Evolutionary conservation across 2,888 invertebrate genomes (phyloP).

Genomic region (Prosopocoilus inquinatus): DNA sequence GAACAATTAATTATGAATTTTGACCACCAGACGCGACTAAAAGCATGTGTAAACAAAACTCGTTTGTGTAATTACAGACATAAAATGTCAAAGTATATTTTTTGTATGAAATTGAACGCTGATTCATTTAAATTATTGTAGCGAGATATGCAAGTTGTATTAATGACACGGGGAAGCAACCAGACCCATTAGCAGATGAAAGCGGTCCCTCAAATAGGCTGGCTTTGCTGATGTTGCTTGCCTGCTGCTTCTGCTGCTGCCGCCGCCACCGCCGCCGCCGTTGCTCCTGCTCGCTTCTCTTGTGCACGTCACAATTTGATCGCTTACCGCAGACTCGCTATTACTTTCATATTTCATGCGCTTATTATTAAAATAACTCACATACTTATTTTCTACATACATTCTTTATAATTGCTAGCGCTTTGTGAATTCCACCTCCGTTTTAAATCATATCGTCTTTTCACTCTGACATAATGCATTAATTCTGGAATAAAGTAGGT

Average conservation of each 20-base stretch:
- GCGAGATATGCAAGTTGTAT: conserved; percentile 32
- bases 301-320: conserved; percentile 28
- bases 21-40: conserved; percentile 21
- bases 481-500: conserved; percentile 14
- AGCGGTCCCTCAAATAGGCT: conserved; percentile 28
- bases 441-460: conserved; percentile 18
- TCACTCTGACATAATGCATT: conserved; percentile 19
- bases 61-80: conserved; percentile 23
- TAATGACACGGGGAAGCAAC: conserved; percentile 32
- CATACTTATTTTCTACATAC: conserved; percentile 20
- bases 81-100: conserved; percentile 19
- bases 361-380: conserved; percentile 25
- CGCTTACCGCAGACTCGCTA: conserved; percentile 25
- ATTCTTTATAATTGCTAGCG: conserved; percentile 21
- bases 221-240: conserved; percentile 8
- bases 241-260: conserved; percentile 2
- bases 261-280: background rate
- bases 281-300: conserved; percentile 4
- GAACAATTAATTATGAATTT: conserved; percentile 19
- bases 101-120: conserved; percentile 7
- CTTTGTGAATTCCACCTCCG: conserved; percentile 14
- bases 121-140: conserved; percentile 34
- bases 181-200: conserved; percentile 35
- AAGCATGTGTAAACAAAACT: conserved; percentile 25
- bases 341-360: conserved; percentile 23